Evolutionary conservation across 1,140 invertebrate genomes (phyloP).

Genomic region (Phthorimaea operculella): DNA sequence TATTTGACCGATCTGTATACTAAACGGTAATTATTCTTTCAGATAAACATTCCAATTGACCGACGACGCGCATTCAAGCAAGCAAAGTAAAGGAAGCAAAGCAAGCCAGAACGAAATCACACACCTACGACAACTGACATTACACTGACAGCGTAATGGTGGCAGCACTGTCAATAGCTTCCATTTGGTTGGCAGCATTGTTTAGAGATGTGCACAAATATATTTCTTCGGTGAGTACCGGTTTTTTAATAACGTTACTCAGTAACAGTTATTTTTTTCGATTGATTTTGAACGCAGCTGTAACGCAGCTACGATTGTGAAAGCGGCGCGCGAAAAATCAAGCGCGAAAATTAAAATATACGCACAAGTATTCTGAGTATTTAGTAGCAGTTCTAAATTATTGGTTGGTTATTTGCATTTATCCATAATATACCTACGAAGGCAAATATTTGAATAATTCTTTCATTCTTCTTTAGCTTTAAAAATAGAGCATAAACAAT

Average conservation of each 20-base stretch:
- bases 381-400: no score
- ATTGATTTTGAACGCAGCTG: not conserved
- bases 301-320: not conserved
- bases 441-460: no score
- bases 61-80: conserved; percentile 52
- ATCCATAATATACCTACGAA: no score
- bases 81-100: conserved; percentile 58
- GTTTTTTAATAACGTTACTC: not conserved
- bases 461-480: no score
- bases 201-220: conserved; percentile 26
- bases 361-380: no score
- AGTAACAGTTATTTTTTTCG: not conserved
- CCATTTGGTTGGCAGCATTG: conserved; percentile 25
- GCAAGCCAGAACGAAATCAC: conserved; percentile 43
- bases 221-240: not conserved
- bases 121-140: conserved; percentile 52
- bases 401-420: no score
- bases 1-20: conserved; percentile 34
- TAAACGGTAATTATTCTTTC: conserved; percentile 39
- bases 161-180: conserved; percentile 19
- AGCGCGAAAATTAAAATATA: no score
- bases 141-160: conserved; percentile 26
- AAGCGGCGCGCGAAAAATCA: no score
- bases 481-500: no score
- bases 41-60: conserved; percentile 50